Evolutionary conservation across 2,113 vertebrate genomes (phyloP).

Genomic region (Chionodraco myersi): DNA sequence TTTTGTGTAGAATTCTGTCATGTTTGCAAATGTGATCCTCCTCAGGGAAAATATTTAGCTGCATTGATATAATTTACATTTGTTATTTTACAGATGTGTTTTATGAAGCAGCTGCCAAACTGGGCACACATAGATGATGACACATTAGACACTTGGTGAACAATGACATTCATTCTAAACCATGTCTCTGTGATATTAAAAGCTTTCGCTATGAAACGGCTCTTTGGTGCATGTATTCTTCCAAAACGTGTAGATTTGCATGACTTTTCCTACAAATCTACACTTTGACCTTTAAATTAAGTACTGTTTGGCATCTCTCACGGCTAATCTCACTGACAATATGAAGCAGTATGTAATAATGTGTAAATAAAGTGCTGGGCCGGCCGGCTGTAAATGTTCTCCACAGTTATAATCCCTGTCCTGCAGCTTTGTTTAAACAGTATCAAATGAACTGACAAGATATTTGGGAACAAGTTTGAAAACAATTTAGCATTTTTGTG

Average conservation of each 20-base stretch:
- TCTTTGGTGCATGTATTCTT: not conserved
- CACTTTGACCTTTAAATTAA: not conserved
- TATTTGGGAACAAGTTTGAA: not conserved
- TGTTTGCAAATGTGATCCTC: not conserved
- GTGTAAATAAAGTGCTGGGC: conserved; percentile 21
- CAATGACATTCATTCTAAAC: conserved; percentile 12
- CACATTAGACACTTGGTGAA: conserved; percentile 53
- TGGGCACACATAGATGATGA: conserved; percentile 5
- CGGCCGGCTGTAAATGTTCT: not conserved
- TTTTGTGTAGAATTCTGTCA: not conserved
- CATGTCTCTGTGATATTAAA: conserved; percentile 25
- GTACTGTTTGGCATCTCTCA: conserved; percentile 21
- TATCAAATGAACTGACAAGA: not conserved
- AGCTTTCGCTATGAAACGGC: not conserved
- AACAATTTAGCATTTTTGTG: conserved; percentile 1
- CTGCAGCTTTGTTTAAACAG: no score
- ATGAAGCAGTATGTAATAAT: not conserved
- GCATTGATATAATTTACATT: not conserved
- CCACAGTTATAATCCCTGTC: no score
- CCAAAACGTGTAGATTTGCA: not conserved
- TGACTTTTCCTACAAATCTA: not conserved
- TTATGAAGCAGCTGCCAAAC: conserved; percentile 50
- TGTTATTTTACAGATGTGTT: conserved; percentile 16
- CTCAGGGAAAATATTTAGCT: conserved; percentile 10
- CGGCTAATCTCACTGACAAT: conserved; percentile 10